These are phyloP conservation scores for Limnephilus marmoratus DNA, from an alignment of 2,888 invertebrate genomes.

Conservation along the genomic window DNA sequence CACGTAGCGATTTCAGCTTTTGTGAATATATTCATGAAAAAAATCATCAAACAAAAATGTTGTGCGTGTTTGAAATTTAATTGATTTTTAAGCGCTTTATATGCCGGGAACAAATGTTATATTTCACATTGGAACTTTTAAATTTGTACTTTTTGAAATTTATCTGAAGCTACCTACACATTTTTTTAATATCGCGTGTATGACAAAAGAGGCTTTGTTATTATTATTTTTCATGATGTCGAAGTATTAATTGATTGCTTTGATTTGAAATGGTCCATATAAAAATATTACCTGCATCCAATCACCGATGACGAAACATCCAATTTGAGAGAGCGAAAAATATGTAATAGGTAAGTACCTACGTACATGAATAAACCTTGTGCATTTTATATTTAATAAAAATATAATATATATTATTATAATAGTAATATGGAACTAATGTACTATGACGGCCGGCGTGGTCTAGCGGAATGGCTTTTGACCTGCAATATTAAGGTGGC, in stretches of 20 bases:
- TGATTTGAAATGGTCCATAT: not conserved
- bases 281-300: no score
- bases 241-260: not conserved
- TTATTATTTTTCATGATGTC: not conserved
- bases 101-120: not conserved
- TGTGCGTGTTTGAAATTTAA: not conserved
- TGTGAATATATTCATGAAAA: conserved; percentile 20
- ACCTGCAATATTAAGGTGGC: no score
- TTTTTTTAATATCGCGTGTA: not conserved
- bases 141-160: not conserved
- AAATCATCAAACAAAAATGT: not conserved
- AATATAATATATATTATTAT: no score
- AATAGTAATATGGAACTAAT: no score
- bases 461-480: no score
- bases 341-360: no score
- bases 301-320: no score
- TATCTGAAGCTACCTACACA: not conserved
- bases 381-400: no score
- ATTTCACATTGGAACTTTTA: not conserved
- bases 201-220: not conserved
- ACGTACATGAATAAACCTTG: no score
- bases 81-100: not conserved
- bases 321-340: no score
- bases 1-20: conserved; percentile 30
- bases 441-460: no score